phyloP scores from a whole-genome alignment of 1,140 invertebrate genomes.

The Drosophila sulfurigaster region DNA sequence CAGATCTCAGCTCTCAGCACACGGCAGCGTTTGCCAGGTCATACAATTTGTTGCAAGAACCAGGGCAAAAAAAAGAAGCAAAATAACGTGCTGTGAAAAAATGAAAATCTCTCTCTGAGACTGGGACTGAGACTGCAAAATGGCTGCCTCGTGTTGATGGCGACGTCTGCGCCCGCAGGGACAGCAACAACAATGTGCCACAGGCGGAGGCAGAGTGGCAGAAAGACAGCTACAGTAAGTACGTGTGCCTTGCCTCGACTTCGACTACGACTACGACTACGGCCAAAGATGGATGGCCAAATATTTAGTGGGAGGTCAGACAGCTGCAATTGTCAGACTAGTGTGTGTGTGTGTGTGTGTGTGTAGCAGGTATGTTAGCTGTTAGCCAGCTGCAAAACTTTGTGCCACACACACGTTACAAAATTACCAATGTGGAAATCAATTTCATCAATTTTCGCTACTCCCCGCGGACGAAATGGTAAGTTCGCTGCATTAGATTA shows the following conservation, averaged over 20 bases:
- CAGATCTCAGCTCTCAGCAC: not conserved
- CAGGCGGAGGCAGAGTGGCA: conserved; percentile 9
- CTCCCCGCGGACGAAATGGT: conserved; percentile 14
- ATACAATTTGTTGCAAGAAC: conserved; percentile 73
- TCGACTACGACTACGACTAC: not conserved
- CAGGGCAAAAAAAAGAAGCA: conserved; percentile 29
- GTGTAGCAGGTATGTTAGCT: conserved; percentile 55
- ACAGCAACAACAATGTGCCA: conserved; percentile 19
- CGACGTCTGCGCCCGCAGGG: conserved; percentile 76
- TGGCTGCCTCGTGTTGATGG: conserved; percentile 72
- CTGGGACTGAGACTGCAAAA: conserved; percentile 60
- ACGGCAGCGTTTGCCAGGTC: conserved; percentile 42
- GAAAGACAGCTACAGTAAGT: conserved; percentile 45
- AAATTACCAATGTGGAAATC: conserved; percentile 79
- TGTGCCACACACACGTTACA: conserved; percentile 39
- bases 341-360: conserved; percentile 21
- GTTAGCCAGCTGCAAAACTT: conserved; percentile 47
- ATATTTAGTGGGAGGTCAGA: conserved; percentile 71
- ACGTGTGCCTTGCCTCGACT: conserved; percentile 42
- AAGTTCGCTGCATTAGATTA: conserved; percentile 23
- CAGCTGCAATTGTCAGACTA: conserved; percentile 56
- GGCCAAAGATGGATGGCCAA: conserved; percentile 72
- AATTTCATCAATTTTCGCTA: conserved; percentile 73
- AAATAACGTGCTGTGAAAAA: conserved; percentile 54
- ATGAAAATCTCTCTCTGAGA: conserved; percentile 46